These are phyloP conservation scores for Tetheella fluctuosa DNA, from an alignment of 2,888 invertebrate genomes.

Conservation along the genomic window DNA sequence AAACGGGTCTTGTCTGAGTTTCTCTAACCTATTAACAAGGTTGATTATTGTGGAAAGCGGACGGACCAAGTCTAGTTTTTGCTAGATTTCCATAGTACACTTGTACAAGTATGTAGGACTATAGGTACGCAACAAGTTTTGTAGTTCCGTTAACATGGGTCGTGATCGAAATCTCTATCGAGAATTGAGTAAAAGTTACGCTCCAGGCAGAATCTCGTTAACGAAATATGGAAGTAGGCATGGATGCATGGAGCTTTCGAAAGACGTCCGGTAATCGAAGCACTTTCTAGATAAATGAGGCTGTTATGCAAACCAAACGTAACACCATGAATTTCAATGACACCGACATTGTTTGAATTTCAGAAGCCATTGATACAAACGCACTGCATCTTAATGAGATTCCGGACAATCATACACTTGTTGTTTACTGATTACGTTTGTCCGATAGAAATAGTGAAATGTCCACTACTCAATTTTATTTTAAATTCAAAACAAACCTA, in stretches of 20 bases:
- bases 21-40: constrained; percentile 79
- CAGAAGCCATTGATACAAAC: constrained; percentile 32
- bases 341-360: constrained; percentile 58
- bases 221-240: constrained; percentile 76
- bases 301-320: constrained; percentile 78
- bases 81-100: constrained; percentile 69
- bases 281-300: constrained; percentile 79
- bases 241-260: constrained; percentile 66
- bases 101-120: constrained; percentile 64
- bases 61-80: constrained; percentile 73
- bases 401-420: constrained; percentile 41
- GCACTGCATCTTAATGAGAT: constrained; percentile 65
- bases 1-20: constrained; percentile 66
- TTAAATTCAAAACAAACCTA: constrained; percentile 30
- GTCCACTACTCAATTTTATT: constrained; percentile 27
- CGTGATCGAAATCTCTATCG: constrained; percentile 64
- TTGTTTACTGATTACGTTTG: constrained; percentile 35
- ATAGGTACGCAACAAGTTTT: constrained; percentile 58
- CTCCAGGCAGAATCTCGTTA: constrained; percentile 70
- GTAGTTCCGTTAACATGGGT: constrained; percentile 64
- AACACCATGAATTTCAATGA: constrained; percentile 78
- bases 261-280: constrained; percentile 68
- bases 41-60: constrained; percentile 78
- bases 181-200: constrained; percentile 73
- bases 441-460: constrained; percentile 29